These are phyloP conservation scores for Littorina saxatilis DNA, from an alignment of 1,140 invertebrate genomes.

Conservation along the genomic window DNA sequence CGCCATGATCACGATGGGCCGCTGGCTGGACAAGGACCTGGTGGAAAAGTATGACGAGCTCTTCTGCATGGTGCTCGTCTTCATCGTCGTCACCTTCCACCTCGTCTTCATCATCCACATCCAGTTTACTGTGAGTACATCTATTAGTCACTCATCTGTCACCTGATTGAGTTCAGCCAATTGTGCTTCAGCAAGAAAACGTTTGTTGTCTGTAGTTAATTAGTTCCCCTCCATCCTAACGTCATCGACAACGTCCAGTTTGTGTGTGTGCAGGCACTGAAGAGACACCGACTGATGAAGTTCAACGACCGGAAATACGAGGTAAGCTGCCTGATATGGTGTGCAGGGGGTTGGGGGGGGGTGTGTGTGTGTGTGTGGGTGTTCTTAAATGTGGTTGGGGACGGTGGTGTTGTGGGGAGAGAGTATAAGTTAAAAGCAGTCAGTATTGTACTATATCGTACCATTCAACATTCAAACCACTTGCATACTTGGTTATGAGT, in stretches of 20 bases:
- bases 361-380: background rate
- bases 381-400: background rate
- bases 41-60: constrained; percentile 56
- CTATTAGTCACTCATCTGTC: no score
- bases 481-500: no score
- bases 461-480: no score
- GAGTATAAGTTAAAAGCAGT: no score
- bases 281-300: background rate
- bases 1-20: constrained; percentile 49
- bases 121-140: constrained; percentile 61
- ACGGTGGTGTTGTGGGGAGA: background rate
- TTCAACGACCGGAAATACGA: background rate
- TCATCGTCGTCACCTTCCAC: constrained; percentile 62
- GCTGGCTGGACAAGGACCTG: constrained; percentile 30
- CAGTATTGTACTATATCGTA: no score
- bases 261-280: constrained; percentile 1
- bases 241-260: no score
- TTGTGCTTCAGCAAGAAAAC: no score
- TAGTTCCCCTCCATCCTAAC: no score
- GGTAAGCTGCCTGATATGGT: background rate
- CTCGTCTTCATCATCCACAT: constrained; percentile 61
- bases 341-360: background rate
- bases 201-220: no score
- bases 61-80: constrained; percentile 46
- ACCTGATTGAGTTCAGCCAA: no score